A percentile compares a stretch with the other conserved stretches of the same genome.
Conservation (phyloP, 2,113 vertebrate genomes). For the Pristiophorus japonicus region DNA sequence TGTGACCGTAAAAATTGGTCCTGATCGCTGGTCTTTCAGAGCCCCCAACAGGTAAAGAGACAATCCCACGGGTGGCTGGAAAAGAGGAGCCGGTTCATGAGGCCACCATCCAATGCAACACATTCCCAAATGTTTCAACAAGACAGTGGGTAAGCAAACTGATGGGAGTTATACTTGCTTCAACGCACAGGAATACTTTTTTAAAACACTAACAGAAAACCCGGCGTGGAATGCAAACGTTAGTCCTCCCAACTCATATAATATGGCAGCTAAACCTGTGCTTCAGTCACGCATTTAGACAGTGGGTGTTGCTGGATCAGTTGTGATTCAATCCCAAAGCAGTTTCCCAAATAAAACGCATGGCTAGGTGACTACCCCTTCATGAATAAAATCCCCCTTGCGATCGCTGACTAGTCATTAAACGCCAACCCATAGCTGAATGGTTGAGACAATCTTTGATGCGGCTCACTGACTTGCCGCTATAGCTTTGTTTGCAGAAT, state of each 20-base stretch:
- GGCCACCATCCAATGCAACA: neutral
- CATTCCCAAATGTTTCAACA: neutral
- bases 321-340: neutral
- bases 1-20: constrained; percentile 85
- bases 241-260: neutral
- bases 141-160: neutral
- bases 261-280: neutral
- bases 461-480: neutral
- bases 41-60: constrained; percentile 79
- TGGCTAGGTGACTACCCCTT: neutral
- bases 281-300: neutral
- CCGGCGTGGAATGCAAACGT: neutral
- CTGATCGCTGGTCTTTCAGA: constrained; percentile 85
- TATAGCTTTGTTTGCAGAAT: neutral
- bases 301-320: neutral
- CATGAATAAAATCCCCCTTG: neutral
- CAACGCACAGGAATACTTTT: neutral
- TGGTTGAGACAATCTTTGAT: neutral
- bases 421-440: neutral
- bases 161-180: neutral
- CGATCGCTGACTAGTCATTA: neutral
- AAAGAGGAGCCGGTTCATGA: neutral
- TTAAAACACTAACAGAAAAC: neutral
- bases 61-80: constrained; percentile 60
- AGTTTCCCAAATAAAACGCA: neutral